Evolutionary conservation across 2,113 vertebrate genomes (phyloP).

Genomic region (Butorides virescens): DNA sequence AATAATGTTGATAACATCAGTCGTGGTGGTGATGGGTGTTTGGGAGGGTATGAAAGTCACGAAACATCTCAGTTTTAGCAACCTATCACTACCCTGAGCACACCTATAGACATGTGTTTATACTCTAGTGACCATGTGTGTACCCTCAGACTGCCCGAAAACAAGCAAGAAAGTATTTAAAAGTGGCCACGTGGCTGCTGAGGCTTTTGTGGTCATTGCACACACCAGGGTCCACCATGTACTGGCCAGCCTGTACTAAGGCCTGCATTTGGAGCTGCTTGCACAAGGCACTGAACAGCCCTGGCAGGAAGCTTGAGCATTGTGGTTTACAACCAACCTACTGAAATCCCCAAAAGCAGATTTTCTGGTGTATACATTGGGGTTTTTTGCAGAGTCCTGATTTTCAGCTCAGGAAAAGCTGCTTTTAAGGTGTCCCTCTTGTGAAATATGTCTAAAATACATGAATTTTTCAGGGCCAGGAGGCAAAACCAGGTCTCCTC

Average conservation of each 20-base stretch:
- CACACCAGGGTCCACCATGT: not conserved
- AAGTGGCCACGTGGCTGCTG: not conserved
- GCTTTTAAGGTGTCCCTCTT: not conserved
- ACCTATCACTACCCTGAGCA: too few relatives aligned
- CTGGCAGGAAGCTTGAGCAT: not conserved
- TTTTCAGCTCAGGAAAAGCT: not conserved
- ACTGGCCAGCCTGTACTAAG: not conserved
- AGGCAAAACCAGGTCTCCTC: not conserved
- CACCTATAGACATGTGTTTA: not conserved
- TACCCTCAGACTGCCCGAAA: not conserved
- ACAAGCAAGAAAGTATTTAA: not conserved
- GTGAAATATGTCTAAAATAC: not conserved
- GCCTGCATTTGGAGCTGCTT: not conserved
- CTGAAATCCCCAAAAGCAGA: not conserved
- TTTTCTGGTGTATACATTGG: not conserved
- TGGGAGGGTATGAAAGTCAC: not conserved
- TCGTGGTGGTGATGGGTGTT: not conserved
- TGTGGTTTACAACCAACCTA: not conserved
- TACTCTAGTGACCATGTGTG: not conserved
- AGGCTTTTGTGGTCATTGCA: not conserved
- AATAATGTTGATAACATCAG: not conserved
- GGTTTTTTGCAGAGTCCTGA: not conserved
- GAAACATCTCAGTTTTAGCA: not conserved
- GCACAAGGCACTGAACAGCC: not conserved
- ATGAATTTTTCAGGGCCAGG: not conserved